Conservation (phyloP, 64 coral and sea anemone species). For the Trachythela sp. region DNA sequence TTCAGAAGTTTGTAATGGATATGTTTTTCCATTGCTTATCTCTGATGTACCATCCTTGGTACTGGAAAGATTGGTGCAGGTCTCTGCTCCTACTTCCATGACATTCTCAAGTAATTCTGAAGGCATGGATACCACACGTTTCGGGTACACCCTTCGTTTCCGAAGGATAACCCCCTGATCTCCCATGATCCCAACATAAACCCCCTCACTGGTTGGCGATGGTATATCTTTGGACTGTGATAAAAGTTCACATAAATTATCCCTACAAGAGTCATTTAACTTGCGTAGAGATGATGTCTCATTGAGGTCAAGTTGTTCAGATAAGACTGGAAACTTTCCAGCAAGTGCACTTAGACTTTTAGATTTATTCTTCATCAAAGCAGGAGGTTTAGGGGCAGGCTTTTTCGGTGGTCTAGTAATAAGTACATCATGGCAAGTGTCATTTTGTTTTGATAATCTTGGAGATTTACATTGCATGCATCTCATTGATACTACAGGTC, state of each 20-base stretch:
- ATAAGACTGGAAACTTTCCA: slow-evolving; percentile 6
- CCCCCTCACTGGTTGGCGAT: neutral
- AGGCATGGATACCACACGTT: slow-evolving; percentile 1
- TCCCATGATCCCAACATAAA: neutral
- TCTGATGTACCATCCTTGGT: neutral
- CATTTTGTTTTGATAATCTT: neutral
- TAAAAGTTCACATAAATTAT: slow-evolving; percentile 14
- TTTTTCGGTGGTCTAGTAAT: slow-evolving; percentile 9
- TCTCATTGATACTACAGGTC: neutral
- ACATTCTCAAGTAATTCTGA: slow-evolving; percentile 18
- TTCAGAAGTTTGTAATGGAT: neutral
- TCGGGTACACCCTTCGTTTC: neutral
- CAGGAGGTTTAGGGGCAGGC: slow-evolving; percentile 3
- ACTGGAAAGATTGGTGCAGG: neutral
- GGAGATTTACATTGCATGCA: neutral
- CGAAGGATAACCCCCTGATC: slow-evolving; percentile 11
- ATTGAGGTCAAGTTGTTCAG: neutral
- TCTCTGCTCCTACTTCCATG: neutral
- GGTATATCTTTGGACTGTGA: neutral
- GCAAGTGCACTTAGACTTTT: neutral
- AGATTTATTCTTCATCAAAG: neutral
- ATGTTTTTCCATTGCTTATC: neutral
- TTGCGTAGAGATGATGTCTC: neutral
- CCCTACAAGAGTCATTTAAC: slow-evolving; percentile 4
- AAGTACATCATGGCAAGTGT: neutral